Percentiles rank a stretch among this genome's conserved stretches.
These are phyloP conservation scores for Rhinopomastus cyanomelas DNA, from an alignment of 2,113 vertebrate genomes.

Conservation along the genomic window DNA sequence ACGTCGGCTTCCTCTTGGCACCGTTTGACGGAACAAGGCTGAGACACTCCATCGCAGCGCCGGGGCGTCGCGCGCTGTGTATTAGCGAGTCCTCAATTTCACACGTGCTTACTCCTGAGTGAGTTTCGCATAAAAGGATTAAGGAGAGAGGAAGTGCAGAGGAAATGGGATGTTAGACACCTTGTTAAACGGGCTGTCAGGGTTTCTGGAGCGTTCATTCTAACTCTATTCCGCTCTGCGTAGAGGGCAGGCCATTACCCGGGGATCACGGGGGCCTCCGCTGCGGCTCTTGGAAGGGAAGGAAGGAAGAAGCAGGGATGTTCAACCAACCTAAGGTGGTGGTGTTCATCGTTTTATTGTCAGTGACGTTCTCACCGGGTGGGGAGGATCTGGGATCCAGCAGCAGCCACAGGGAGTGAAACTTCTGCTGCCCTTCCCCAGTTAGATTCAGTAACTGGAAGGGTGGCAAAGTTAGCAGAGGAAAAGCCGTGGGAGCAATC, in stretches of 20 bases:
- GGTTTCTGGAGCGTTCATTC: slow-evolving; percentile 84
- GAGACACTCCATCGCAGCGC: slow-evolving; percentile 73
- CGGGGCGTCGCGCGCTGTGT: slow-evolving; percentile 77
- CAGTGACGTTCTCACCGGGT: background rate
- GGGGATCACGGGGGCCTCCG: slow-evolving; percentile 71
- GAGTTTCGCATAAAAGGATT: slow-evolving; percentile 97
- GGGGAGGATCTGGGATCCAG: background rate
- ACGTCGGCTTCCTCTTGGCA: slow-evolving; percentile 59
- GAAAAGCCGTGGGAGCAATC: background rate
- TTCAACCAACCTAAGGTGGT: background rate
- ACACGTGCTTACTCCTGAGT: slow-evolving; percentile 98
- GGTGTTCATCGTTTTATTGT: background rate
- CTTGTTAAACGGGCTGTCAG: slow-evolving; percentile 92
- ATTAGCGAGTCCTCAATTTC: slow-evolving; percentile 98
- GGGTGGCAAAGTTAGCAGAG: background rate
- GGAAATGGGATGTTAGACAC: slow-evolving; percentile 94
- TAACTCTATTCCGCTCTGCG: slow-evolving; percentile 85
- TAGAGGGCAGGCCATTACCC: slow-evolving; percentile 77
- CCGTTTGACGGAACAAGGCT: slow-evolving; percentile 75
- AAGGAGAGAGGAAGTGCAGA: slow-evolving; percentile 89
- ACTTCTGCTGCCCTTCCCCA: background rate
- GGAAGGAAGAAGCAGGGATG: slow-evolving; percentile 25
- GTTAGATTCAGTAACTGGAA: background rate
- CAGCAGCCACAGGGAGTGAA: background rate
- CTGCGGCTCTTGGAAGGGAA: slow-evolving; percentile 30